Conservation (phyloP, 1,140 invertebrate genomes). For the Drosophila repleta region DNA sequence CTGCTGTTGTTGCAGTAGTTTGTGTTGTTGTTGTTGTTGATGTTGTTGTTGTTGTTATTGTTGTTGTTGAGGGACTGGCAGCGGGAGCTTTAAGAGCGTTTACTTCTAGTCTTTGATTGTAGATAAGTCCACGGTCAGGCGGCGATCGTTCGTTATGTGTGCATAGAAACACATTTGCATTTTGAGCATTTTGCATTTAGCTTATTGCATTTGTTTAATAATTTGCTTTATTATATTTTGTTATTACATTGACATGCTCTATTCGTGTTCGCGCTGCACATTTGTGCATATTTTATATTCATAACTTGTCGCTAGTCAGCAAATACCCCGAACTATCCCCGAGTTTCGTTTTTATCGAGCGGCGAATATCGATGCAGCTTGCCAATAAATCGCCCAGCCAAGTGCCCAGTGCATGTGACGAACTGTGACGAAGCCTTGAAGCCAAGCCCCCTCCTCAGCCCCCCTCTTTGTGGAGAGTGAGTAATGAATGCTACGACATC, state of each 20-base stretch:
- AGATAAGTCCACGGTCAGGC: slow-evolving; percentile 52
- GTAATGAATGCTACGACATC: slow-evolving; percentile 62
- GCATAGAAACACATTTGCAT: slow-evolving; percentile 42
- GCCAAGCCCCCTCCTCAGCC: not conserved
- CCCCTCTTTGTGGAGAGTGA: slow-evolving; percentile 19
- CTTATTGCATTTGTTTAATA: slow-evolving; percentile 77
- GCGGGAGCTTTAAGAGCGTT: slow-evolving; percentile 68
- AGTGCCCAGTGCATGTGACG: slow-evolving; percentile 43
- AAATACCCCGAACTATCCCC: slow-evolving; percentile 9
- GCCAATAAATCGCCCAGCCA: slow-evolving; percentile 75
- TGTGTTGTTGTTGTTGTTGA: slow-evolving; percentile 17
- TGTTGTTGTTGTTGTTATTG: slow-evolving; percentile 20
- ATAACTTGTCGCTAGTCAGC: slow-evolving; percentile 71
- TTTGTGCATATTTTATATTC: slow-evolving; percentile 82
- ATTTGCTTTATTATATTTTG: slow-evolving; percentile 74
- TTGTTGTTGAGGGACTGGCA: slow-evolving; percentile 8
- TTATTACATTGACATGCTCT: slow-evolving; percentile 79
- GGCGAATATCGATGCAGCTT: slow-evolving; percentile 63
- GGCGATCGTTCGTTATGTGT: slow-evolving; percentile 24
- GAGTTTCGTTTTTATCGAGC: slow-evolving; percentile 71
- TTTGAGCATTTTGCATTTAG: slow-evolving; percentile 61
- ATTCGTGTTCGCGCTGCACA: slow-evolving; percentile 68
- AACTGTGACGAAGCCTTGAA: slow-evolving; percentile 63
- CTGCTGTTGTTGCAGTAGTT: slow-evolving; percentile 22
- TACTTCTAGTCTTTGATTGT: slow-evolving; percentile 78